Conservation (phyloP, 1,140 invertebrate species). For the Drosophila ficusphila region DNA sequence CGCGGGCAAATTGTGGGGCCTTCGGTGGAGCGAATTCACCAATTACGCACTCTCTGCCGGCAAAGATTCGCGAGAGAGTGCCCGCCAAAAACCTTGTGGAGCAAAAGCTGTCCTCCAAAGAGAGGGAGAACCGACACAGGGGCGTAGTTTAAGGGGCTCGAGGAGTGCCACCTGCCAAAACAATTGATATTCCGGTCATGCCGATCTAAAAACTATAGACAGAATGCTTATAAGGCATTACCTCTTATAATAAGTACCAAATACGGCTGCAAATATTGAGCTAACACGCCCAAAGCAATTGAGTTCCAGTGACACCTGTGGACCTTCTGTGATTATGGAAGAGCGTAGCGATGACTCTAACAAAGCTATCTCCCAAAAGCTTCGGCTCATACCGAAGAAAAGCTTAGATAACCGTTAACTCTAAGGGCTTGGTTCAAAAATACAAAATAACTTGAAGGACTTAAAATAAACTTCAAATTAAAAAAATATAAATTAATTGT, state of each 20-base stretch:
- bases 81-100: conserved; percentile 69
- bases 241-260: neutral
- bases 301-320: conserved; percentile 54
- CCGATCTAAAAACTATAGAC: neutral
- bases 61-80: conserved; percentile 31
- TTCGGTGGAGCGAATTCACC: conserved; percentile 2
- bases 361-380: conserved; percentile 33
- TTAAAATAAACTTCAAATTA: neutral
- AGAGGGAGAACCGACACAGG: conserved; percentile 30
- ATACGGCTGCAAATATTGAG: neutral
- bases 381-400: neutral
- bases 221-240: neutral
- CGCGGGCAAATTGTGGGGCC: conserved; percentile 9
- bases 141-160: conserved; percentile 25
- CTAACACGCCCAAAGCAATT: neutral
- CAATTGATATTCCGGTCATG: conserved; percentile 7
- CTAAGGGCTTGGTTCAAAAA: conserved; percentile 17
- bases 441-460: neutral
- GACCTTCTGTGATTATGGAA: conserved; percentile 12
- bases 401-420: neutral
- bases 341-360: neutral
- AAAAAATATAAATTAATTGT: neutral
- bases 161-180: neutral
- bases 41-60: conserved; percentile 40
- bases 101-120: conserved; percentile 25